A percentile compares a stretch with the other conserved stretches of the same genome.
Conservation (phyloP, 2,113 vertebrate species). For the Fregata magnificens region DNA sequence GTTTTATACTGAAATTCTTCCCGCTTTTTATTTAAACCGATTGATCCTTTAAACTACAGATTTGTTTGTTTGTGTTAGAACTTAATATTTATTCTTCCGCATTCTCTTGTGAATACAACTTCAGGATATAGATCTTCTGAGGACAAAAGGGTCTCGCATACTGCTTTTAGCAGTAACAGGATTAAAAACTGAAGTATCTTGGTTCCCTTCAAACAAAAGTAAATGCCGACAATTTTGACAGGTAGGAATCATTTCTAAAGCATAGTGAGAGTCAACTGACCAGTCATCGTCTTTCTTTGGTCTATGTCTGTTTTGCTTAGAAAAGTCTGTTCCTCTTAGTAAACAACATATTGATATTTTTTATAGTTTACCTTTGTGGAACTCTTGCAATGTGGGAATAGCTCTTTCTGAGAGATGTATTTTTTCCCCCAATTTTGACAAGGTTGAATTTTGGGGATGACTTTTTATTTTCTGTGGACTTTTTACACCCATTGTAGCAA, state of each 20-base stretch:
- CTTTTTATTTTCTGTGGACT: not conserved
- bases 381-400: not conserved
- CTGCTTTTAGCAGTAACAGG: not conserved
- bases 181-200: not conserved
- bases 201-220: not conserved
- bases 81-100: not conserved
- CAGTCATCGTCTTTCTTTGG: not conserved
- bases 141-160: not conserved
- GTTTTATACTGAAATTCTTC: not conserved
- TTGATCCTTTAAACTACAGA: not conserved
- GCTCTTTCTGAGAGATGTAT: not conserved
- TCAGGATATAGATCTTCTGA: not conserved
- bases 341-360: not conserved
- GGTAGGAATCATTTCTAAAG: not conserved
- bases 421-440: not conserved
- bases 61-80: not conserved
- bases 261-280: not conserved
- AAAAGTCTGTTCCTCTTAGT: not conserved
- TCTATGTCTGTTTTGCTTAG: not conserved
- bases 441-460: not conserved
- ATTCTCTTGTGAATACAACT: not conserved
- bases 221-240: not conserved
- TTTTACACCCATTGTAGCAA: not conserved
- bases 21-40: not conserved
- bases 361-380: not conserved